Base-by-base conservation (phyloP, 1,140 invertebrate genomes). In the Brachionus calyciflorus region DNA sequence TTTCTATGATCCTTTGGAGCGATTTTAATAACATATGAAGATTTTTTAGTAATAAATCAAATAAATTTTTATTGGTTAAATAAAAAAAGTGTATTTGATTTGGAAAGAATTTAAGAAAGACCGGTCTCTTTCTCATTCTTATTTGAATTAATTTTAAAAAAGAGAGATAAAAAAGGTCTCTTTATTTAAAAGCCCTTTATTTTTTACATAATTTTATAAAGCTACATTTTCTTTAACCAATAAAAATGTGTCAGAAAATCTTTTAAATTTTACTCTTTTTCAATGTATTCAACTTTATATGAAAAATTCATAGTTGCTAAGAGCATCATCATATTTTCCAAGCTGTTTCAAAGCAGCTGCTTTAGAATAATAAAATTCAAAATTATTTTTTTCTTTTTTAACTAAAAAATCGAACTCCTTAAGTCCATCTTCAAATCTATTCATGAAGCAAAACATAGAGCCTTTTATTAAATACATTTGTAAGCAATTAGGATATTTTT, bases 401-500 rank as follows among this genome's bases (percentile, higher is more conserved):
- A 28, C n/a, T 26, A 55, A 26, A 55, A 26, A 55, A 14, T 55
- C 51, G 30, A 55, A 55, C 30, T 55, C 51, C n/a, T 55, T 55
- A 10, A 55, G 19, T 3, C 19, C 51, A 3, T 55, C 7, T 7
- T 28, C 21, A 55, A 12, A 55, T 7, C 30, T 55, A 12, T 6
- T 10, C 51, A 55, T 14, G 30, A 55, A 55, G 51, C 51, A 6
- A 55, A 55, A 55, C 51, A 55, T 55, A 26, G 51, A 55, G 12
- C 51, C 51, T 55, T n/a, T 55, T 2, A 55, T n/a, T 2, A 26
- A n/a, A 28, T 55, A 26, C 51, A 55, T 55, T 0, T 60, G 26
- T 60, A 33, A 60, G 17, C 55, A 60, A 37, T 60, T n/a, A 2
- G 55, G 55, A 28, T 60, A 60, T 60, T 33, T 28, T 30, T 30